A percentile compares a stretch with the other conserved stretches of the same genome.
phyloP scores from a whole-genome alignment of 2,797 vertebrate genomes.

The Microcaecilia unicolor region DNA sequence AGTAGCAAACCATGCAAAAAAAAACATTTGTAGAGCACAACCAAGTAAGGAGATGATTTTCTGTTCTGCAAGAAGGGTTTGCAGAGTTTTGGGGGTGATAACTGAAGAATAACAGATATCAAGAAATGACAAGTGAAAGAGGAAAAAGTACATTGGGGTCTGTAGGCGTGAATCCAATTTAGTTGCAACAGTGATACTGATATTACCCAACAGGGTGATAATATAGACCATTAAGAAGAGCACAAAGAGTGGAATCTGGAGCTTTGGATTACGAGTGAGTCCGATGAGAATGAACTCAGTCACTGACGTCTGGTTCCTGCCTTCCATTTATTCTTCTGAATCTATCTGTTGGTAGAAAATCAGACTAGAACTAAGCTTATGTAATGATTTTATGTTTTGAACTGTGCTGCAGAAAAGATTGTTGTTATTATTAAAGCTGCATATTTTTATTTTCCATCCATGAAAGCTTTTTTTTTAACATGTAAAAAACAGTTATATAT shows the following conservation, averaged over 20 bases:
- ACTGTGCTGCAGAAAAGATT: too few relatives aligned
- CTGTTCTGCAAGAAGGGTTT: constrained; percentile 8
- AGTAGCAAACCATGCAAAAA: constrained; percentile 25
- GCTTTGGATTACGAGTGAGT: constrained; percentile 13
- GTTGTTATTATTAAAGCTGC: too few relatives aligned
- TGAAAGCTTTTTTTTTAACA: too few relatives aligned
- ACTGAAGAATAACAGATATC: constrained; percentile 29
- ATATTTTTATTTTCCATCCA: too few relatives aligned
- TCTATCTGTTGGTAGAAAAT: too few relatives aligned
- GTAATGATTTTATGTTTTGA: too few relatives aligned
- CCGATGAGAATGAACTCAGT: constrained; percentile 28
- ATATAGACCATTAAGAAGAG: constrained; percentile 24
- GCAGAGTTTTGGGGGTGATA: constrained; percentile 29
- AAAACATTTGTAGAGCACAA: constrained; percentile 23
- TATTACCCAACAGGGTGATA: constrained; percentile 23
- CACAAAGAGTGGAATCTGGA: constrained; percentile 14
- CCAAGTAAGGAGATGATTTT: constrained; percentile 10
- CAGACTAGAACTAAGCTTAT: too few relatives aligned
- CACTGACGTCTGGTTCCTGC: constrained; percentile 2
- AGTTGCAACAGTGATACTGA: constrained; percentile 15
- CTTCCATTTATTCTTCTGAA: too few relatives aligned
- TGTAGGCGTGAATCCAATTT: constrained; percentile 14
- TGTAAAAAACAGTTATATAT: too few relatives aligned
- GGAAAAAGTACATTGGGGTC: constrained; percentile 36
- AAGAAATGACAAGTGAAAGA: constrained; percentile 32